phyloP scores from a whole-genome alignment of 2,113 vertebrate species.

The Oplegnathus fasciatus region DNA sequence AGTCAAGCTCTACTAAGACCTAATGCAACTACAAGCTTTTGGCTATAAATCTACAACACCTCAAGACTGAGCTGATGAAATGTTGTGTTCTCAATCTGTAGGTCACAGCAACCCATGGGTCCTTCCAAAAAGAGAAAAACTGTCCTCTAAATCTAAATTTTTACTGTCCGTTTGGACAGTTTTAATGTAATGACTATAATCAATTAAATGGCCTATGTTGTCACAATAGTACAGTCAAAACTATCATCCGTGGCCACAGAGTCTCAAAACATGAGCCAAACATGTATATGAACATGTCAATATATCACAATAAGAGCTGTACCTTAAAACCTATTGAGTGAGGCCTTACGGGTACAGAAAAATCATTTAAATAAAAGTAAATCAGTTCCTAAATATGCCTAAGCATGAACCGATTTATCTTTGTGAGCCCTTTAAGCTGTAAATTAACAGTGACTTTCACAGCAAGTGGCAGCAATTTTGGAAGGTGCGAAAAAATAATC shows the following conservation, averaged over 20 bases:
- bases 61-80: slow-evolving; percentile 42
- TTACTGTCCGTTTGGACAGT: background rate
- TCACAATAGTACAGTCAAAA: background rate
- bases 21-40: slow-evolving; percentile 31
- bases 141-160: background rate
- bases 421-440: background rate
- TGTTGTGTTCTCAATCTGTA: slow-evolving; percentile 7
- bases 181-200: too few species aligned
- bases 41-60: slow-evolving; percentile 40
- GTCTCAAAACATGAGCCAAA: background rate
- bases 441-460: slow-evolving; percentile 14
- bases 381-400: background rate
- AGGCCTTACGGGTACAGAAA: background rate
- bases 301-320: background rate
- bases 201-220: too few species aligned
- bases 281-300: background rate
- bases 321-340: background rate
- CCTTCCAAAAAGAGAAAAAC: background rate
- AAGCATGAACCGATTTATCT: background rate
- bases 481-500: slow-evolving; percentile 1
- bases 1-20: slow-evolving; percentile 31
- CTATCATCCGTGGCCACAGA: background rate
- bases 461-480: background rate
- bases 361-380: background rate
- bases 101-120: slow-evolving; percentile 11